Percentiles rank a stretch among this genome's conserved stretches.
Conservation (phyloP, 2,888 invertebrate genomes). For the Gibbula magus region DNA sequence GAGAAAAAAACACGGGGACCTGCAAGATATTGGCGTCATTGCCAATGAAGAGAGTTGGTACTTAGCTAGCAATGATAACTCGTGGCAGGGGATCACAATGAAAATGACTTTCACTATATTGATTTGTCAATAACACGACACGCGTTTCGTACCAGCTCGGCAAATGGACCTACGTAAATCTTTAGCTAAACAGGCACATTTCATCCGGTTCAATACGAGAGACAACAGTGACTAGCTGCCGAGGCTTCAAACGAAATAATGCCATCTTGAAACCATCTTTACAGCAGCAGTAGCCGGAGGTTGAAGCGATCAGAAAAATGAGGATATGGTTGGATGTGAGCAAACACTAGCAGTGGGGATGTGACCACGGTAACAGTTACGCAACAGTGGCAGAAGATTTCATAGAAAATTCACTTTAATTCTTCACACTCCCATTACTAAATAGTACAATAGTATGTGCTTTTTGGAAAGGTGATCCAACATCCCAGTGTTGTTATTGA, state of each 20-base stretch:
- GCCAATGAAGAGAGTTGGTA: not conserved
- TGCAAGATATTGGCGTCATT: too few relatives aligned
- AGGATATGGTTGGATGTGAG: too few relatives aligned
- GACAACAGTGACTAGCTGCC: not conserved
- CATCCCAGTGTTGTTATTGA: too few relatives aligned
- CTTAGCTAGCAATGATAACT: not conserved
- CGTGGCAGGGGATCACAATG: not conserved
- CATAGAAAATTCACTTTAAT: too few relatives aligned
- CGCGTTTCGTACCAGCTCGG: conserved; percentile 11
- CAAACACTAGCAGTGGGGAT: too few relatives aligned
- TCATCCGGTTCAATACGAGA: not conserved
- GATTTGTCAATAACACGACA: conserved; percentile 11
- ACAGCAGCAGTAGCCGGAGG: not conserved
- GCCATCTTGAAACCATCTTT: not conserved
- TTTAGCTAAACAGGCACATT: conserved; percentile 11
- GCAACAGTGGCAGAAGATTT: too few relatives aligned
- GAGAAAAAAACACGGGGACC: not conserved
- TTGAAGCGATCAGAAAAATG: too few relatives aligned
- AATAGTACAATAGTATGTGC: too few relatives aligned
- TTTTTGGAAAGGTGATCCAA: too few relatives aligned
- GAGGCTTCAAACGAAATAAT: not conserved
- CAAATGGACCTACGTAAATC: conserved; percentile 10
- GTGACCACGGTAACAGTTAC: too few relatives aligned
- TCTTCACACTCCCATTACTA: too few relatives aligned
- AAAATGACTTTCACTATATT: not conserved